Evolutionary conservation across 2,797 vertebrate genomes (phyloP).

Genomic region (Chelidonichthys spinosus): DNA sequence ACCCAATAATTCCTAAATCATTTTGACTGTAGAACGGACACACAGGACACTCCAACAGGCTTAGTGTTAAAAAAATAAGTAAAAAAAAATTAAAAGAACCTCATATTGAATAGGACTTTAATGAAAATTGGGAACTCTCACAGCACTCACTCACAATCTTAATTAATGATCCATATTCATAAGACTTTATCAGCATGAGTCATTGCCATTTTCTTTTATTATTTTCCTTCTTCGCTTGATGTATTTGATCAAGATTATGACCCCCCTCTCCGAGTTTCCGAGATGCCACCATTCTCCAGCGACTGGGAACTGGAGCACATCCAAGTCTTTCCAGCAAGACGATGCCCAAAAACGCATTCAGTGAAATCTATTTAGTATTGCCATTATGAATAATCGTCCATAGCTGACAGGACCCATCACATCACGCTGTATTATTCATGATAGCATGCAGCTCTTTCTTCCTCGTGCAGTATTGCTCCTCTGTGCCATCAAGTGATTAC

Average conservation of each 20-base stretch:
- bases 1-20: neutral
- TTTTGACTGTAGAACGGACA: constrained; percentile 4
- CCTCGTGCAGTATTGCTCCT: constrained; percentile 35
- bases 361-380: constrained; percentile 47
- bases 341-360: constrained; percentile 38
- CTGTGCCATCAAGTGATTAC: constrained; percentile 59
- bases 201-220: constrained; percentile 47
- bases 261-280: constrained; percentile 28
- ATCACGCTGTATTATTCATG: constrained; percentile 47
- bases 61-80: constrained; percentile 17
- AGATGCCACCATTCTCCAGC: constrained; percentile 40
- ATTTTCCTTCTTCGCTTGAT: constrained; percentile 42
- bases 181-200: constrained; percentile 50
- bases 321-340: constrained; percentile 42
- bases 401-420: constrained; percentile 47
- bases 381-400: constrained; percentile 51
- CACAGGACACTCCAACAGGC: neutral
- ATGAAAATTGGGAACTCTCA: constrained; percentile 49
- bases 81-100: neutral
- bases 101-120: constrained; percentile 31
- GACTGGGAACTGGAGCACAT: constrained; percentile 44
- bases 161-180: constrained; percentile 63
- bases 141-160: constrained; percentile 47
- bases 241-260: constrained; percentile 55
- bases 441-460: constrained; percentile 19